A percentile compares a stretch with the other conserved stretches of the same genome.
Evolutionary conservation across 30 jellyfish, hydroid and myxozoan species (phyloP).

Genomic region (Hydractinia echinata): DNA sequence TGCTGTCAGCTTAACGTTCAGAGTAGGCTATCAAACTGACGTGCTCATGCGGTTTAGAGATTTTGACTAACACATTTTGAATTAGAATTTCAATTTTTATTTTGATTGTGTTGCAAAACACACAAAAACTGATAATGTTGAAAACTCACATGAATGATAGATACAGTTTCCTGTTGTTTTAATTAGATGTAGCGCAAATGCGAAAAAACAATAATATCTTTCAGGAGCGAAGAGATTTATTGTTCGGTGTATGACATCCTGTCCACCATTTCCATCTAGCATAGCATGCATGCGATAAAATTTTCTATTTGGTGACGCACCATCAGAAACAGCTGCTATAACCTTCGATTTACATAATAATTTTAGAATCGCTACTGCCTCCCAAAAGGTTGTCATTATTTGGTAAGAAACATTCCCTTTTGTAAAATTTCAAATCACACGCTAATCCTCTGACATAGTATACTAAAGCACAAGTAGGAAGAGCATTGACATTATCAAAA

Average conservation of each 20-base stretch:
- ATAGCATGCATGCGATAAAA: constrained; percentile 25
- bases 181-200: no score
- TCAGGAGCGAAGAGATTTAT: constrained; percentile 27
- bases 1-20: no score
- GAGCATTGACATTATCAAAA: constrained; percentile 24
- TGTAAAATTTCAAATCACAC: constrained; percentile 41
- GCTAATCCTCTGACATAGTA: constrained; percentile 52
- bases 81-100: no score
- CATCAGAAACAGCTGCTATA: constrained; percentile 45
- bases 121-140: no score
- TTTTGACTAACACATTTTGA: no score
- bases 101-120: no score
- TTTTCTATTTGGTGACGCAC: no score
- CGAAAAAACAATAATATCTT: constrained; percentile 23
- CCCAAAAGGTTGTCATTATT: constrained; percentile 52
- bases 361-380: constrained; percentile 42
- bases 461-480: constrained; percentile 47
- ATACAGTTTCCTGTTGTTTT: constrained; percentile 50
- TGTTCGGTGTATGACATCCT: no score
- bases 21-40: no score
- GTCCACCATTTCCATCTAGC: constrained; percentile 23
- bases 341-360: constrained; percentile 26
- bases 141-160: constrained; percentile 40
- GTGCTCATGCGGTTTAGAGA: no score
- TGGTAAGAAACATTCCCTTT: constrained; percentile 24